Conservation (phyloP, 2,888 invertebrate species). For the Leptinotarsa rubiginosa region DNA sequence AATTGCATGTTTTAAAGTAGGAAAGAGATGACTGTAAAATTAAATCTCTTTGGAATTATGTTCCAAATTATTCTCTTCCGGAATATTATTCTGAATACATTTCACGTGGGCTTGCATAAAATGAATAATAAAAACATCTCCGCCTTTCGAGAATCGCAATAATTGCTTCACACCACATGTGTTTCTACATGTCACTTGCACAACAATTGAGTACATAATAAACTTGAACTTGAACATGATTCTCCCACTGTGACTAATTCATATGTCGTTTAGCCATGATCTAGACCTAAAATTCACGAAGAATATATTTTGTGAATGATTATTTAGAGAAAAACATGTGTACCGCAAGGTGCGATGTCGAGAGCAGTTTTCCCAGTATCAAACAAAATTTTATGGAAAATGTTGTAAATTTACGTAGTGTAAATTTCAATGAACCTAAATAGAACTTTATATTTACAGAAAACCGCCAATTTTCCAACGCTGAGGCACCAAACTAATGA, state of each 20-base stretch:
- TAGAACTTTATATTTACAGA: conserved; percentile 18
- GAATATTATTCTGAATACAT: not conserved
- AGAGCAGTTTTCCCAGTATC: too few relatives aligned
- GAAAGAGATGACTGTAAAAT: too few relatives aligned
- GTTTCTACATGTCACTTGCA: not conserved
- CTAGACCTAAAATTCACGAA: too few relatives aligned
- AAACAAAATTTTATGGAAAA: too few relatives aligned
- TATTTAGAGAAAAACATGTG: not conserved
- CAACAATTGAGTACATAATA: not conserved
- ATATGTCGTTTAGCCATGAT: not conserved
- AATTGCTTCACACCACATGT: not conserved
- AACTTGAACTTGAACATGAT: conserved; percentile 5
- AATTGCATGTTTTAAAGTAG: too few relatives aligned
- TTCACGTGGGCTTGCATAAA: not conserved
- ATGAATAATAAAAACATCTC: not conserved
- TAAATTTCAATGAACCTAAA: too few relatives aligned
- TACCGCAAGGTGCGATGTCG: not conserved
- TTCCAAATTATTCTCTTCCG: too few relatives aligned
- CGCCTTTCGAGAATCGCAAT: not conserved
- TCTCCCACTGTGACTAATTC: not conserved
- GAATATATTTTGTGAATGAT: too few relatives aligned
- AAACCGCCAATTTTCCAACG: conserved; percentile 18
- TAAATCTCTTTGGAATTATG: too few relatives aligned
- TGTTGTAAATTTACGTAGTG: too few relatives aligned
- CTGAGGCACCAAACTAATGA: not conserved